Conservation (phyloP, 2,888 invertebrate species). For the Geophilus truncorum region DNA sequence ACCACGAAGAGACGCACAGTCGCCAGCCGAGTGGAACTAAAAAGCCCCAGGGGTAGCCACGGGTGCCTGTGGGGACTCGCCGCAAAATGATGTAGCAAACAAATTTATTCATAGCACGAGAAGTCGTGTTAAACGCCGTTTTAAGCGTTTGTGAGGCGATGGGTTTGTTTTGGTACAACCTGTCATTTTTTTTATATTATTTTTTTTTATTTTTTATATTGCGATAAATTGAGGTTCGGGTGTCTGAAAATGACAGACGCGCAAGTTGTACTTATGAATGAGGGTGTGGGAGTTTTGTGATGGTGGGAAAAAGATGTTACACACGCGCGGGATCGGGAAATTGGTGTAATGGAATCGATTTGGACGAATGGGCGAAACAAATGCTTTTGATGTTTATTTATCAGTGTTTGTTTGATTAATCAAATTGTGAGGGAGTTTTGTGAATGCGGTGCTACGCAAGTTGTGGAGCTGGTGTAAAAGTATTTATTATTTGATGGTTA, state of each 20-base stretch:
- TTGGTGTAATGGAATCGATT: background rate
- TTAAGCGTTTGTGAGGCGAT: background rate
- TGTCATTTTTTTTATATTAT: no score
- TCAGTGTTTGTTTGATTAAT: background rate
- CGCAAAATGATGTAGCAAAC: background rate
- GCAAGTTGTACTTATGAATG: background rate
- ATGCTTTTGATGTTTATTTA: background rate
- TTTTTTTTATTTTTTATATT: background rate
- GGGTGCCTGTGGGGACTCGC: background rate
- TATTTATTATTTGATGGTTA: background rate
- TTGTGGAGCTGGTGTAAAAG: no score
- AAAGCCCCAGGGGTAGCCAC: conserved; percentile 10
- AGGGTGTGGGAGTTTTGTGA: background rate
- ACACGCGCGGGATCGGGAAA: background rate
- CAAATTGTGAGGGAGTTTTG: background rate
- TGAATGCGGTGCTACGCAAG: background rate
- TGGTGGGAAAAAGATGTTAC: background rate
- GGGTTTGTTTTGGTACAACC: background rate
- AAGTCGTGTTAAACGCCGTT: background rate
- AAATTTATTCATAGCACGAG: background rate
- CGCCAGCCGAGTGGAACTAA: background rate
- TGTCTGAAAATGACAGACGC: background rate
- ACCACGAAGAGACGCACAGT: background rate
- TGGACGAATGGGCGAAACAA: background rate
- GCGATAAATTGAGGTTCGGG: background rate